Percentiles rank a stretch among this genome's conserved stretches.
phyloP scores from a whole-genome alignment of 1,140 invertebrate genomes.

The Maniola jurtina region DNA sequence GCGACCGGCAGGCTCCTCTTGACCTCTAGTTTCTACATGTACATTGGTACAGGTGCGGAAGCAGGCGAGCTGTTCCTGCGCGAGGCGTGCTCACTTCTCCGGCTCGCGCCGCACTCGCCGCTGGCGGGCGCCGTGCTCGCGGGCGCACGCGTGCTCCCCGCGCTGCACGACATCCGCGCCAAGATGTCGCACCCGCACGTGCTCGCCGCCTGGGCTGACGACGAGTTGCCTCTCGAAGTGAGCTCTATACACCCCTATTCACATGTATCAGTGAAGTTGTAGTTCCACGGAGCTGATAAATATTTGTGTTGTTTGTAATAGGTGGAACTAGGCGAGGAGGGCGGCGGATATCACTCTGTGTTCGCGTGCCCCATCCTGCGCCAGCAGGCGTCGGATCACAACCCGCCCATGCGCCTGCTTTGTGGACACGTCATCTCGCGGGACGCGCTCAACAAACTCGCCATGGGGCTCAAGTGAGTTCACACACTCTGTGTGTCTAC shows the following conservation, averaged over 20 bases:
- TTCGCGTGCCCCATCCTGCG: constrained; percentile 99
- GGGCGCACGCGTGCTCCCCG: constrained; percentile 95
- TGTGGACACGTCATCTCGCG: constrained; percentile 99
- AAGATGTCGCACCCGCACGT: constrained; percentile 98
- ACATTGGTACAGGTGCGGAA: constrained; percentile 70
- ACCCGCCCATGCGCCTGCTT: constrained; percentile 97
- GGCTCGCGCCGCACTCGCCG: constrained; percentile 88
- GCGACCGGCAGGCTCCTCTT: too few relatives aligned
- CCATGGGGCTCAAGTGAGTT: constrained; percentile 93
- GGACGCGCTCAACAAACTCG: constrained; percentile 97
- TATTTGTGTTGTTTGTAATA: constrained; percentile 15
- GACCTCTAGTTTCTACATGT: too few relatives aligned
- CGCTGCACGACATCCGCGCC: constrained; percentile 94
- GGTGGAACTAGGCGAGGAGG: constrained; percentile 83
- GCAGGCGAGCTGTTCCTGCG: constrained; percentile 94
- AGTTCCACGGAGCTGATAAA: too few relatives aligned
- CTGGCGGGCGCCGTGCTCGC: constrained; percentile 89
- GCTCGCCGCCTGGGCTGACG: constrained; percentile 96
- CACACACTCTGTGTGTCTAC: too few relatives aligned
- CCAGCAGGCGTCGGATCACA: constrained; percentile 96
- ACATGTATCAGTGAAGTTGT: too few relatives aligned
- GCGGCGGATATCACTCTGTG: constrained; percentile 96
- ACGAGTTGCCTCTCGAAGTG: constrained; percentile 92
- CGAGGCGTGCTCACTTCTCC: constrained; percentile 93
- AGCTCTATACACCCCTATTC: not conserved